Conservation (phyloP, 2,113 vertebrate species). For the Ornithorhynchus anatinus region DNA sequence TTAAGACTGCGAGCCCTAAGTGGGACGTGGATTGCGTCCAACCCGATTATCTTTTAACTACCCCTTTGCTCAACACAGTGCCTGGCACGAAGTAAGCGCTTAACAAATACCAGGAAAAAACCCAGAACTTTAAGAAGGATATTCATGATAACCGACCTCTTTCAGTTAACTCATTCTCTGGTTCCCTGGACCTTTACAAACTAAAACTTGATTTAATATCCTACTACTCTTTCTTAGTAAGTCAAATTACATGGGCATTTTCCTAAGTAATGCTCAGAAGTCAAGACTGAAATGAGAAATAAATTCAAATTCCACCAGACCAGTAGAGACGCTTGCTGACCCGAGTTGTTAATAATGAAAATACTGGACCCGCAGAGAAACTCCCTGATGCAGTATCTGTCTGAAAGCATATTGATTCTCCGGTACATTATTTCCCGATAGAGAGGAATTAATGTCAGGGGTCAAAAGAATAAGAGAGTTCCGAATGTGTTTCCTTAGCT, state of each 20-base stretch:
- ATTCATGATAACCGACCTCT: background rate
- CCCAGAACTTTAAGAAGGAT: background rate
- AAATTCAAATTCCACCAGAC: slow-evolving; percentile 49
- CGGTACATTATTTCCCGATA: slow-evolving; percentile 67
- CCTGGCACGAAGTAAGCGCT: too few species aligned
- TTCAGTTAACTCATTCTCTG: background rate
- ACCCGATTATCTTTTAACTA: too few species aligned
- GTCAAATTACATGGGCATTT: slow-evolving; percentile 37
- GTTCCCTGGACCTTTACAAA: background rate
- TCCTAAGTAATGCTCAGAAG: slow-evolving; percentile 22
- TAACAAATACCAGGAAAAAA: too few species aligned
- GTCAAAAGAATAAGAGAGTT: slow-evolving; percentile 56
- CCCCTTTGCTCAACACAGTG: too few species aligned
- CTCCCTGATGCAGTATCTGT: slow-evolving; percentile 56
- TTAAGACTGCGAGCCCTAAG: too few species aligned
- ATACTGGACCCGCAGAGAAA: slow-evolving; percentile 59
- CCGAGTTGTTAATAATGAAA: slow-evolving; percentile 66
- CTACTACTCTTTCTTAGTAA: slow-evolving; percentile 29
- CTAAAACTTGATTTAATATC: slow-evolving; percentile 14
- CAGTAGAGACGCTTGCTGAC: slow-evolving; percentile 52
- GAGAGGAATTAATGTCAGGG: slow-evolving; percentile 67
- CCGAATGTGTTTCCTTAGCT: slow-evolving; percentile 29
- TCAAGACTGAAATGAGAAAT: slow-evolving; percentile 48
- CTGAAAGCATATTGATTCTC: slow-evolving; percentile 73
- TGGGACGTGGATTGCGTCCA: too few species aligned